Evolutionary conservation across 2,888 invertebrate genomes (phyloP), one percentile per base, ranked within the genome.

Genomic region (Limnephilus marmoratus): DNA sequence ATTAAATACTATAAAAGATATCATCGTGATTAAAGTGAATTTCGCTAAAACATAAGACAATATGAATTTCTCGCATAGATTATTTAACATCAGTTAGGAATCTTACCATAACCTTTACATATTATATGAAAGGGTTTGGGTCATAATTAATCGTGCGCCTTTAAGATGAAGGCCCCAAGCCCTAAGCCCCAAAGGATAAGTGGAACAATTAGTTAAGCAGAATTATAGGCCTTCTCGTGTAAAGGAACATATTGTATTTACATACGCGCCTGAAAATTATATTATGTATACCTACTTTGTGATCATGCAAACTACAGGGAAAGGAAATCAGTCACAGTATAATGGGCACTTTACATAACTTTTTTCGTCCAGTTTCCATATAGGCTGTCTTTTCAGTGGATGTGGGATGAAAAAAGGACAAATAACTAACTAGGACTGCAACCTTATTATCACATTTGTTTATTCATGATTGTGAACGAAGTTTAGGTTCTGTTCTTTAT

Each of bases 121-220:
- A 68, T 85, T 85, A 45, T 85, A 31, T 85, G 34, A n/a, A 90
- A 80, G 89, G 90, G 53, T 31, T 91, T 81, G 83, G 89, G 91
- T 37, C 82, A 83, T 82, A 89, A 91, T 87, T 91, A 91, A 91
- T 91, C 91, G 89, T 49, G 31, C 83, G 89, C 89, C 86, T 87
- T 83, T 49, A 90, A 90, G 90, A 90, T 31, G 53, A 13, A 9
- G 29, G 49, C 87, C 34, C 37, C 12, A 49, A 86, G 45, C 88
- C 53, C 82, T 41, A 80, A 82, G 41, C 37, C 68, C 31, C 88
- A 24, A 68, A 80, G 91, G 90, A 90, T 90, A 90, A 87, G 87
- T 91, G 85, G 81, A 81, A 81, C 85, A 80, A 91, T 91, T 91
- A 91, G 89, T 91, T 91, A 87, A 91, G 85, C 37, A 87, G 91